Percentiles rank a stretch among this genome's conserved stretches.
Evolutionary conservation across 2,888 invertebrate genomes (phyloP).

Genomic region (Drosophila borealis): DNA sequence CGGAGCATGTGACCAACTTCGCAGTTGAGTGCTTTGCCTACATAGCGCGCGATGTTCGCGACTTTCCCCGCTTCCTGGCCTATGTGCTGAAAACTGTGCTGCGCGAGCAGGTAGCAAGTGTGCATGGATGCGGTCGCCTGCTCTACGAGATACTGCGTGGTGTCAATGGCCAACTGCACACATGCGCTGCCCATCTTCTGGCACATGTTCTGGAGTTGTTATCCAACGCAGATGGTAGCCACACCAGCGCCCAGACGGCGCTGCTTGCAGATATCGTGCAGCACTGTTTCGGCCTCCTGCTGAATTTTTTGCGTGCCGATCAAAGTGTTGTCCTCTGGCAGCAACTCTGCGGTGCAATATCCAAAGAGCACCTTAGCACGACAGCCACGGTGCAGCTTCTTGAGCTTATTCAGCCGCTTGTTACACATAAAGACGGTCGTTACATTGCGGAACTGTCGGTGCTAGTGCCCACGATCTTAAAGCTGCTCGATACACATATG

Average conservation of each 20-base stretch:
- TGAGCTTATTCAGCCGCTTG: constrained; percentile 86
- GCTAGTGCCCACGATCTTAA: constrained; percentile 87
- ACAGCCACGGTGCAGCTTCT: constrained; percentile 43
- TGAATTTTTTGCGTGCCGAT: constrained; percentile 87
- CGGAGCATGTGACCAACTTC: constrained; percentile 95
- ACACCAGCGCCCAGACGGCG: constrained; percentile 53
- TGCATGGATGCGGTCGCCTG: constrained; percentile 93
- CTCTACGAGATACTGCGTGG: constrained; percentile 95
- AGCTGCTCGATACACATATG: constrained; percentile 59
- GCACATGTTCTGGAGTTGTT: constrained; percentile 89
- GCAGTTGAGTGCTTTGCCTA: constrained; percentile 98
- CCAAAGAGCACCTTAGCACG: not conserved
- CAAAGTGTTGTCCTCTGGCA: constrained; percentile 90
- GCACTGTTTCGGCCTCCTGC: constrained; percentile 88
- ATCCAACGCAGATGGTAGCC: constrained; percentile 72
- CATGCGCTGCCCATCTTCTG: constrained; percentile 90
- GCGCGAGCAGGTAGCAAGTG: constrained; percentile 89
- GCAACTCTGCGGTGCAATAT: constrained; percentile 84
- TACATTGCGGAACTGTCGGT: constrained; percentile 87
- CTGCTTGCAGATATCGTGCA: constrained; percentile 87
- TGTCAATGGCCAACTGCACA: constrained; percentile 93
- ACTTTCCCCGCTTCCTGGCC: constrained; percentile 90
- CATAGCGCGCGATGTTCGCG: constrained; percentile 94
- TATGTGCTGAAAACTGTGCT: constrained; percentile 89
- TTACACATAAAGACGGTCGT: constrained; percentile 88